phyloP scores from a whole-genome alignment of 2,888 invertebrate species.

The Scaptomyza tumidula region DNA sequence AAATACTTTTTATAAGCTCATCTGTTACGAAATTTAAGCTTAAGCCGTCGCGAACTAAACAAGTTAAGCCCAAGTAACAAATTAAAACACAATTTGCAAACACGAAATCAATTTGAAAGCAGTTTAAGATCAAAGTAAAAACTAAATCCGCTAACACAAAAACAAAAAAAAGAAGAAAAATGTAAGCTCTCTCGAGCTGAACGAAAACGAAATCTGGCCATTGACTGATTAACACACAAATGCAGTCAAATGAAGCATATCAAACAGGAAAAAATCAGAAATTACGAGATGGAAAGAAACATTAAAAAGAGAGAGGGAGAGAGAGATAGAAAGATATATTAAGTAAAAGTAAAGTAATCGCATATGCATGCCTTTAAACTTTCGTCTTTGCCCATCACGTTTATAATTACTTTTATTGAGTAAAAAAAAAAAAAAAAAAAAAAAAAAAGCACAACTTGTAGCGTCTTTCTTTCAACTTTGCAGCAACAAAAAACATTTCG shows the following conservation, averaged over 20 bases:
- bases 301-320: background rate
- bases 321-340: background rate
- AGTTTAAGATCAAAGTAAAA: too few relatives aligned
- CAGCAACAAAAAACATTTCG: background rate
- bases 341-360: conserved; percentile 18
- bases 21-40: background rate
- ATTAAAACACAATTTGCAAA: conserved; percentile 8
- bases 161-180: background rate
- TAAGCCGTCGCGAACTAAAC: conserved; percentile 2
- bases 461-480: conserved; percentile 27
- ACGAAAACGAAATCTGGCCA: conserved; percentile 24
- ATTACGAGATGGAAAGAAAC: background rate
- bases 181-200: conserved; percentile 10
- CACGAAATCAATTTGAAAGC: conserved; percentile 57
- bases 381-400: conserved; percentile 21
- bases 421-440: conserved; percentile 18
- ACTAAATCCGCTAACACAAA: conserved; percentile 25
- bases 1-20: too few relatives aligned
- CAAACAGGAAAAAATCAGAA: conserved; percentile 17
- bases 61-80: conserved; percentile 12
- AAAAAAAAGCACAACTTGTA: background rate
- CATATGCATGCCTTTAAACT: conserved; percentile 6
- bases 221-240: conserved; percentile 69
- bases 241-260: conserved; percentile 53
- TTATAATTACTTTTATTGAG: conserved; percentile 55